Base-by-base conservation (phyloP, 2,888 invertebrate species). In the Rhagium mordax region DNA sequence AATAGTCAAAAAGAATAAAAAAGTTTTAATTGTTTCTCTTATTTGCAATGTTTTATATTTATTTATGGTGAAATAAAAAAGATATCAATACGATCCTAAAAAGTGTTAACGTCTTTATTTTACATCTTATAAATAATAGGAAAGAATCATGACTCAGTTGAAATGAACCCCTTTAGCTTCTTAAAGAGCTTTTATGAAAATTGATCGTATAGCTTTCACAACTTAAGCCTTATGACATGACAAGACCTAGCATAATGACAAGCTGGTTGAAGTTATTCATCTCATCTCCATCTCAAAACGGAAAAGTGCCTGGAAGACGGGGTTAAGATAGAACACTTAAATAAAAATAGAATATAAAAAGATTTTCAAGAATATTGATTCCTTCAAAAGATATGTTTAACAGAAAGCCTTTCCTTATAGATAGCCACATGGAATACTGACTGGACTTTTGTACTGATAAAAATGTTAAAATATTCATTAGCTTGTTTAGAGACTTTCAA, bases 141-240 rank as follows among this genome's bases (percentile, higher is more conserved):
- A 33, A 13, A 33, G 13, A 33, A 33, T 16, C 29, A 33, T 10
- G 20, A 33, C 16, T 59, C 18, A 33, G 8, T 20, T 41, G 29
- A 18, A 59, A 59, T 59, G 59, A 33, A 3, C 41, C 41, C 33
- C 15, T 59, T 59, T 59, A 33, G 10, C 15, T 29, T 59, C 18
- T 18, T 18, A 59, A 59, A 59, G 20, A 15, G 59, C 33, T 33
- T 41, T 57, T 57, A 57, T 27, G 59, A 59, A 20, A 59, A 59
- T 24, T 33, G 59, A 33, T 59, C 59, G 20, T 59, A 29, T 33
- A 33, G 59, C 59, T 59, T 59, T 33, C 16, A 33, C 16, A 59
- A 59, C 21, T 59, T 59, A 15, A 33, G 33, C n/a, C 55, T 27
- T 24, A 57, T 7, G 27, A 57, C 41, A 41, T 41, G n/a, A 53